phyloP scores from a whole-genome alignment of 2,888 invertebrate species.

The Pollenia labialis region DNA sequence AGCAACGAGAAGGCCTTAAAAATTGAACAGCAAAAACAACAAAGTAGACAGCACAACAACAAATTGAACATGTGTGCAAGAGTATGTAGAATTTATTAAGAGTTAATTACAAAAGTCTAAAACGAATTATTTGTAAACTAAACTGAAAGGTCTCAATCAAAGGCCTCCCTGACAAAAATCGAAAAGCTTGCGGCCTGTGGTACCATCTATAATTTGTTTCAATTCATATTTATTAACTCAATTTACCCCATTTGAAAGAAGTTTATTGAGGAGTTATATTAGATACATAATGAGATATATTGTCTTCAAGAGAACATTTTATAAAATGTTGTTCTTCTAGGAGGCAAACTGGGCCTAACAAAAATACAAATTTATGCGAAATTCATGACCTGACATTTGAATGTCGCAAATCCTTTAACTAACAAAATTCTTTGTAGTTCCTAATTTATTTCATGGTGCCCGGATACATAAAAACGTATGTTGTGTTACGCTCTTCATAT shows the following conservation, averaged over 20 bases:
- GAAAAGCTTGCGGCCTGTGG: too few species aligned
- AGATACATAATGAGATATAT: too few species aligned
- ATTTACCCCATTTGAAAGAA: too few species aligned
- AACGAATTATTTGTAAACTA: neutral
- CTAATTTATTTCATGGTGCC: neutral
- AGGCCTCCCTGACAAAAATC: neutral
- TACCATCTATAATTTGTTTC: too few species aligned
- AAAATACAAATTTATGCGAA: too few species aligned
- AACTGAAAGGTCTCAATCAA: neutral
- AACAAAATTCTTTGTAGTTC: neutral
- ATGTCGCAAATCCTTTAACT: neutral
- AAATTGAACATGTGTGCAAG: constrained; percentile 5
- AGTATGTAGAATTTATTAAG: neutral
- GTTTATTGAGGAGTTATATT: too few species aligned
- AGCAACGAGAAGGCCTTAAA: constrained; percentile 55
- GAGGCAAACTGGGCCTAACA: too few species aligned
- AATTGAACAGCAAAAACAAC: constrained; percentile 38
- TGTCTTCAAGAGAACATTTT: too few species aligned
- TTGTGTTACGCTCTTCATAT: constrained; percentile 36
- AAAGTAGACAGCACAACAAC: constrained; percentile 17
- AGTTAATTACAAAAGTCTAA: neutral
- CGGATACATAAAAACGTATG: constrained; percentile 36
- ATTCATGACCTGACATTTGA: too few species aligned
- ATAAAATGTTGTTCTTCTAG: too few species aligned
- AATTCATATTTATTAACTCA: too few species aligned